These are phyloP conservation scores for Heterohyrax brucei DNA, from an alignment of 2,797 vertebrate species.

Conservation along the genomic window DNA sequence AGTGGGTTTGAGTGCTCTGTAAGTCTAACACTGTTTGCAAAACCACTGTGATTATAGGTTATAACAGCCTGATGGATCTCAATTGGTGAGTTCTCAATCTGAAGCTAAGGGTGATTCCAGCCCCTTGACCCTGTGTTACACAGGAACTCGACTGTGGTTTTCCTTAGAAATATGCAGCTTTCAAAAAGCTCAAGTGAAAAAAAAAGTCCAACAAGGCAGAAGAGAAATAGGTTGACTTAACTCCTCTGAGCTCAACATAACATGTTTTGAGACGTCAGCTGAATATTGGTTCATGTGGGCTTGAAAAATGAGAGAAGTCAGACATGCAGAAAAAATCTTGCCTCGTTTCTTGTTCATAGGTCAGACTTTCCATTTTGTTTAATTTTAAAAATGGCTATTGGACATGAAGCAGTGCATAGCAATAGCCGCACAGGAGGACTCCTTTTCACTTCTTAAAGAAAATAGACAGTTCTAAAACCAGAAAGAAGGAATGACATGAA, in stretches of 20 bases:
- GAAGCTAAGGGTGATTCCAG: neutral
- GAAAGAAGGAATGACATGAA: neutral
- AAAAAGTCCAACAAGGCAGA: neutral
- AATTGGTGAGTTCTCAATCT: neutral
- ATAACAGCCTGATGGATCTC: neutral
- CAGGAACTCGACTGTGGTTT: neutral
- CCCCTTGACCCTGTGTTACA: neutral
- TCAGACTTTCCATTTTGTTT: neutral
- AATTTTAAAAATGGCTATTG: neutral
- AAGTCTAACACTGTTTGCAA: neutral
- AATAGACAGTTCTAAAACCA: neutral
- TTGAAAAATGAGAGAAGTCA: neutral
- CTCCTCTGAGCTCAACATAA: conserved; percentile 31
- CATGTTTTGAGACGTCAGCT: conserved; percentile 28
- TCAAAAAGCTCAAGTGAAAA: neutral
- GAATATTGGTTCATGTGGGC: conserved; percentile 37
- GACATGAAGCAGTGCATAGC: neutral
- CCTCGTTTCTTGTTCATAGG: neutral
- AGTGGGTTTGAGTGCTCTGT: neutral
- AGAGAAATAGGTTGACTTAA: neutral
- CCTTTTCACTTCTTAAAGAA: neutral
- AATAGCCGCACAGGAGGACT: neutral
- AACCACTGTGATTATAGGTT: neutral
- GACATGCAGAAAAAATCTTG: neutral
- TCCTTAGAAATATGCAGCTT: conserved; percentile 11